These are phyloP conservation scores for Arctocebus calabarensis DNA, from an alignment of 2,797 vertebrate species.

Conservation along the genomic window DNA sequence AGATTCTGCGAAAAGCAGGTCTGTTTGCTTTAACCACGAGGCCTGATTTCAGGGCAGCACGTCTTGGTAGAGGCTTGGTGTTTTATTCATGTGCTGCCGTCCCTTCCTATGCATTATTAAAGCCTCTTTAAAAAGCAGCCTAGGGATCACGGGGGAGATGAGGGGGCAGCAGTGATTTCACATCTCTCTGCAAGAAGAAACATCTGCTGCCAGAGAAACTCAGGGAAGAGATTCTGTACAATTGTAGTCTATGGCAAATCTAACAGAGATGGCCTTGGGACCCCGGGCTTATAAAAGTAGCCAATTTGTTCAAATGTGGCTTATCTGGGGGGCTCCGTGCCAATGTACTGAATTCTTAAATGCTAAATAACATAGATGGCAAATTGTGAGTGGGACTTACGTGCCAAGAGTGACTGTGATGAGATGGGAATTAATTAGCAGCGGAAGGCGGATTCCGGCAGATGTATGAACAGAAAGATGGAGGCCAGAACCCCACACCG, in stretches of 20 bases:
- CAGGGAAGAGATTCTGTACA: constrained; percentile 20
- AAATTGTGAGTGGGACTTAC: neutral
- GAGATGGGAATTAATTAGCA: constrained; percentile 48
- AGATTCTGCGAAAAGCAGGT: constrained; percentile 5
- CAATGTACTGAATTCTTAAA: neutral
- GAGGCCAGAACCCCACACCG: neutral
- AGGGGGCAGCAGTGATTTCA: constrained; percentile 51
- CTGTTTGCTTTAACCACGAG: constrained; percentile 38
- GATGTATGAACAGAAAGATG: constrained; percentile 20
- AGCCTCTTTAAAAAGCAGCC: constrained; percentile 64
- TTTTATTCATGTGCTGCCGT: constrained; percentile 60
- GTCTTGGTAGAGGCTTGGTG: constrained; percentile 33
- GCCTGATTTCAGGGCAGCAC: neutral
- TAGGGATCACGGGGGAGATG: constrained; percentile 37
- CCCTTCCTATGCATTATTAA: constrained; percentile 79
- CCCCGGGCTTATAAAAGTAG: neutral
- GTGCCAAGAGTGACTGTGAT: neutral
- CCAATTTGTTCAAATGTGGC: neutral
- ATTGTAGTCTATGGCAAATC: neutral
- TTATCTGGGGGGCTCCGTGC: neutral
- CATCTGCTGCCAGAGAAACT: constrained; percentile 49
- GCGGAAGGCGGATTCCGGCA: neutral
- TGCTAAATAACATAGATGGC: neutral
- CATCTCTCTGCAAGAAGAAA: neutral
- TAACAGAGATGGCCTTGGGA: neutral